Evolutionary conservation across 2,888 invertebrate genomes (phyloP), one percentile per base, ranked within the genome.

Genomic region (Ennomos fuscantarius): DNA sequence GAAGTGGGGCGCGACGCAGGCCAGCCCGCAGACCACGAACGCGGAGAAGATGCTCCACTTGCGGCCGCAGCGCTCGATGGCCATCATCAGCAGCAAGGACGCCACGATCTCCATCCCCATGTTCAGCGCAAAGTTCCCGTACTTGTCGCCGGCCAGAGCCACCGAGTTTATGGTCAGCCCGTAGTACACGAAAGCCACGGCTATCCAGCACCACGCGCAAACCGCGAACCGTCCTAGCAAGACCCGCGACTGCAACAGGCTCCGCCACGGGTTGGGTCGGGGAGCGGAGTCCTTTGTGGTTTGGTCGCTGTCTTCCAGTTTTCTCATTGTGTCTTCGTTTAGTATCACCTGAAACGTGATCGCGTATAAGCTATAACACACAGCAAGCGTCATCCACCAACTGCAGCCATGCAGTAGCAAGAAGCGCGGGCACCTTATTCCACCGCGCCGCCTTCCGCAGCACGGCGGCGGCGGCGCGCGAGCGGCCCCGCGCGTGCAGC

Each of bases 121-220:
- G 76, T 86, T 88, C 15, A 91, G 82, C 9, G 89, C 88, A 76
- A 96, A 97, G 86, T 96, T 96, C 24, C 95, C 81, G 81, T 96
- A 95, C 78, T 94, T 95, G 79, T 96, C 94, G 8, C 96, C 96
- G 9, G 94, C 93, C 41, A 97, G 86, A 3, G 94, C 86, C 8
- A 96, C 96, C 0, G 96, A 94, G 86, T 96, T 96, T 68, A 97
- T 89, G 13, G 96, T 96, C 39, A 97, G 87, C 0, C 97, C 97
- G 78, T 96, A 97, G 86, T 96, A 97, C 8, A 96, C 94, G 73
- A 97, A 94, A 0, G 95, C 93, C 66, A 95, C 95, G 1, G 95
- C 94, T 9, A 95, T 92, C 96, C 96, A 96, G 81, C 96, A 96
- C 81, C 86, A 87, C 55, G 78, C 69, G 72, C 86, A 85, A 13